phyloP scores from a whole-genome alignment of 2,888 invertebrate genomes.

The Eupithecia exiguata region DNA sequence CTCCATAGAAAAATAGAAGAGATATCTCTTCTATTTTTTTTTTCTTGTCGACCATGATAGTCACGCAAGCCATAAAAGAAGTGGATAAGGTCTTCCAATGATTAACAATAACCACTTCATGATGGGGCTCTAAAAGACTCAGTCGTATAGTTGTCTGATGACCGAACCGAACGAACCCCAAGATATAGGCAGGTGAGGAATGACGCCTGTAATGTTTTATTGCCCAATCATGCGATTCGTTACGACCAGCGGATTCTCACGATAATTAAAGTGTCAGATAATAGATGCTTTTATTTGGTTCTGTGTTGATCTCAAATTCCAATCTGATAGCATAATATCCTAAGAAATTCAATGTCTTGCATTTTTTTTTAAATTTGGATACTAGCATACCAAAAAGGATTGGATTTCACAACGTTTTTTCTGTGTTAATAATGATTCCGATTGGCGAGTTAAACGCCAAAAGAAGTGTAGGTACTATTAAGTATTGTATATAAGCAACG shows the following conservation, averaged over 20 bases:
- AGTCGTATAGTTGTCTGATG: constrained; percentile 11
- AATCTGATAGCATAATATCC: too few relatives aligned
- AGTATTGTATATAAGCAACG: not conserved
- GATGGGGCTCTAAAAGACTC: constrained; percentile 1
- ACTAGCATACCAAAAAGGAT: too few relatives aligned
- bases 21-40: not conserved
- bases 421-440: not conserved
- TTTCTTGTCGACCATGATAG: not conserved
- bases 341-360: too few relatives aligned
- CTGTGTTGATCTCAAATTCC: not conserved
- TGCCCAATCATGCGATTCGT: constrained; percentile 45
- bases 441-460: not conserved
- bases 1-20: not conserved
- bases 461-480: not conserved
- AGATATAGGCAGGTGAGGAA: constrained; percentile 36
- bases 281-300: not conserved
- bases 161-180: constrained; percentile 19
- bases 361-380: too few relatives aligned
- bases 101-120: constrained; percentile 6
- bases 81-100: not conserved
- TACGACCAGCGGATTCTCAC: constrained; percentile 50
- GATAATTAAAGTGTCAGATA: constrained; percentile 49
- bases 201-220: constrained; percentile 45
- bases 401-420: not conserved
- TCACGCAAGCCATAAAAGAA: not conserved